Base-by-base conservation (phyloP, 1,140 invertebrate genomes). In the Drosophila tsacasi region DNA sequence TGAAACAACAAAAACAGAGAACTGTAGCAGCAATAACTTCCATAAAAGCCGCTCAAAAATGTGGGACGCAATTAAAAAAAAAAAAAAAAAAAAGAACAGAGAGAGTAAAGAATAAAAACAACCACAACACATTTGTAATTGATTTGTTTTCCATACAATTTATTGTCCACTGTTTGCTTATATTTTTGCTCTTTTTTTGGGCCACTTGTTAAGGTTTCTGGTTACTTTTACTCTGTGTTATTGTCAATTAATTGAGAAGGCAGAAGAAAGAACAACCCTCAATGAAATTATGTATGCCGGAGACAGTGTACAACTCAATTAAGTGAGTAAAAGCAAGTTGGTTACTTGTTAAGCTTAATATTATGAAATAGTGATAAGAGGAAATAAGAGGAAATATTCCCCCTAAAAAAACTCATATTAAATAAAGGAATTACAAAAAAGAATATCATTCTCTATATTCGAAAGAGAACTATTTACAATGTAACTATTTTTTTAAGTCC, bases 81-180 rank as follows among this genome's bases (percentile, higher is more conserved):
- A 54, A 30, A 19, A 39, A 12, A 5, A 15, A 19, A 35, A 54
- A 30, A 19, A 39, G 8, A 5, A 15, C 0, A 37, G 12, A 35
- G 32, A 35, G 35, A 13, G 12, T 30, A 17, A 37, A 21, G 35
- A 27, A 58, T 40, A 63, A 44, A 42, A 60, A 30, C 37, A 47
- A 65, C 32, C 40, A 49, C 54, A 37, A 60, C 47, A 75, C 46
- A 75, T 68, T 80, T 80, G 81, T 87, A 87, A 87, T 87, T 87
- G 83, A 89, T 86, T 86, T 87, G 84, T 89, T 89, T 87, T 83
- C 84, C 46, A 89, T 83, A 83, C 80, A 83, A 83, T 89, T 86
- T 61, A 79, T 87, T 79, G 76, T 47, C 40, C 49, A 42, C 32
- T 23, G 30, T 54, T 61, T 62, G 50, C 58, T 50, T 46, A 49